These are phyloP conservation scores for Peromyscus aztecus DNA, from an alignment of 2,797 vertebrate species.

Conservation along the genomic window DNA sequence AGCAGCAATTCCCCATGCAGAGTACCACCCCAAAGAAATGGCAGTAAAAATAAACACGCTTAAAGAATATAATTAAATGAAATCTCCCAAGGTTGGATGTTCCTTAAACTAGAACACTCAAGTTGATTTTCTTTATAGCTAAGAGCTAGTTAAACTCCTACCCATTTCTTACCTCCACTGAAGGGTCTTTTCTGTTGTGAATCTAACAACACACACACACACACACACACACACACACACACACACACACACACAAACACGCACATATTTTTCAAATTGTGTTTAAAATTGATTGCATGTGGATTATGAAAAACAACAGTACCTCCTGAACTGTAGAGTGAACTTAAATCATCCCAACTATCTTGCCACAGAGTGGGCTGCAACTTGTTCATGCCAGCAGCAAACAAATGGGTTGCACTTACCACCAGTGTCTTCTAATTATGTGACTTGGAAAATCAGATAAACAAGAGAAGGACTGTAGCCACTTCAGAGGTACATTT, in stretches of 20 bases:
- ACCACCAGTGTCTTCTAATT: conserved; percentile 39
- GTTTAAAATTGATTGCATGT: conserved; percentile 40
- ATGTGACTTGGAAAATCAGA: conserved; percentile 30
- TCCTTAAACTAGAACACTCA: conserved; percentile 77
- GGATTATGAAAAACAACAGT: conserved; percentile 33
- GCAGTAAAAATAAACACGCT: conserved; percentile 79
- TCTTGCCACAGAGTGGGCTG: not conserved
- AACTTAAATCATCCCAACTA: not conserved
- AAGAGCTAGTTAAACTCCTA: conserved; percentile 65
- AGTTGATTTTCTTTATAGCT: conserved; percentile 71
- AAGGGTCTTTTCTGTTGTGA: conserved; percentile 30
- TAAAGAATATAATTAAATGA: conserved; percentile 72
- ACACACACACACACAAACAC: not conserved
- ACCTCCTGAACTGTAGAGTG: not conserved
- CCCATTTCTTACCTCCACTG: not conserved
- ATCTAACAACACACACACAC: not conserved
- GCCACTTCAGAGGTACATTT: conserved; percentile 62
- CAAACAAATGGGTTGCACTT: conserved; percentile 33
- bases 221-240: not conserved
- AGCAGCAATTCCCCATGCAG: conserved; percentile 85
- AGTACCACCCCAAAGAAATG: conserved; percentile 82
- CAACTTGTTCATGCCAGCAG: not conserved
- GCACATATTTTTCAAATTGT: not conserved
- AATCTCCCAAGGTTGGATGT: conserved; percentile 77
- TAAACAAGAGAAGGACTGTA: conserved; percentile 59